Evolutionary conservation across 2,888 invertebrate genomes (phyloP).

Genomic region (Orthosia incerta): DNA sequence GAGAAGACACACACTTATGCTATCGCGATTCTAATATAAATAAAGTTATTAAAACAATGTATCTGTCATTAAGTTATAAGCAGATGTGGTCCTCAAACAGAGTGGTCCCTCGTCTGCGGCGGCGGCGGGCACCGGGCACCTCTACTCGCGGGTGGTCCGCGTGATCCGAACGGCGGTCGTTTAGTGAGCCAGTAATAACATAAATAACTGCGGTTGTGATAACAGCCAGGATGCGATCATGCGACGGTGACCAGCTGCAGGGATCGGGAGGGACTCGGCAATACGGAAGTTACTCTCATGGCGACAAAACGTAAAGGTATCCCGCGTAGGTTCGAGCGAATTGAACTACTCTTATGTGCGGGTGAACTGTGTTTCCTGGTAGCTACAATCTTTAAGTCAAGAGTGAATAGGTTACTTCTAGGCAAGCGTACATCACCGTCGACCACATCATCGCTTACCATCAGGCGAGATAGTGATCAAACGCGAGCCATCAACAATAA

Average conservation of each 20-base stretch:
- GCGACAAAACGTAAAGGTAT: not conserved
- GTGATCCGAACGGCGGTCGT: conserved; percentile 14
- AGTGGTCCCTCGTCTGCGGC: not conserved
- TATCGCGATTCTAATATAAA: not conserved
- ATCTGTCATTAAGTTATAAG: conserved; percentile 26
- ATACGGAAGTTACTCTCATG: too few relatives aligned
- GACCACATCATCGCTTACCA: too few relatives aligned
- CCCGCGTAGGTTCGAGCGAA: not conserved
- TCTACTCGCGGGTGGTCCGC: conserved; percentile 54
- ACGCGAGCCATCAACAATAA: too few relatives aligned
- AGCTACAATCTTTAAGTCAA: too few relatives aligned
- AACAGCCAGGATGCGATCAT: conserved; percentile 6
- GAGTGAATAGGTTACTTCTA: too few relatives aligned
- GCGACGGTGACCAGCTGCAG: conserved; percentile 1
- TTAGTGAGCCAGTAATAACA: conserved; percentile 30
- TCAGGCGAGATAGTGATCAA: too few relatives aligned
- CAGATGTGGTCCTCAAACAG: conserved; percentile 32
- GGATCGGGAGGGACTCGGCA: not conserved
- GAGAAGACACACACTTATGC: not conserved
- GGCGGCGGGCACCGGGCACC: conserved; percentile 1
- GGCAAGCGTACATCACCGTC: too few relatives aligned
- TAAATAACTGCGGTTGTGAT: conserved; percentile 22
- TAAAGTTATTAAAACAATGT: conserved; percentile 12
- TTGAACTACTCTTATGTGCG: not conserved
- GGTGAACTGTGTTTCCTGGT: too few relatives aligned